Conservation (phyloP, 2,797 vertebrate genomes). For the Balearica regulorum region DNA sequence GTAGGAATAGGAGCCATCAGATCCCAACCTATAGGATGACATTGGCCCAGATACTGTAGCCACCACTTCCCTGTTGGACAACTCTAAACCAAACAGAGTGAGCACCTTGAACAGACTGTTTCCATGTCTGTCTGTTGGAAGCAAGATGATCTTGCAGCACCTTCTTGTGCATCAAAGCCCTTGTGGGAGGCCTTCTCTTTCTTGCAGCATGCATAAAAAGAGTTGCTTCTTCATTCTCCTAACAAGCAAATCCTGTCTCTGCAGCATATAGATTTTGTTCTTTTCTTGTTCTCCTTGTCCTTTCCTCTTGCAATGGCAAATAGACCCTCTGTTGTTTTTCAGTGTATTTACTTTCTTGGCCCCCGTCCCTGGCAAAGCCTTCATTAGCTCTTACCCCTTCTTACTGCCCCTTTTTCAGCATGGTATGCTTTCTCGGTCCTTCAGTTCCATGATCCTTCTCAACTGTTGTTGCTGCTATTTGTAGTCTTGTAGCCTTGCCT, state of each 20-base stretch:
- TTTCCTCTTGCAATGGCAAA: background rate
- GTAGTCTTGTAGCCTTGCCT: background rate
- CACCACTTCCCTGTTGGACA: background rate
- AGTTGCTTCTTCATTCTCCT: background rate
- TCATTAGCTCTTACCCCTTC: background rate
- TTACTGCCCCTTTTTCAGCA: background rate
- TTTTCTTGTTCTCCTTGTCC: background rate
- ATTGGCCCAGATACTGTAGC: background rate
- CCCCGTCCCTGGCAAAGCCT: background rate
- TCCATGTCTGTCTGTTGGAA: background rate
- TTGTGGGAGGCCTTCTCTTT: background rate
- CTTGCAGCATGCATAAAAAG: background rate
- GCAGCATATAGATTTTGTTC: background rate
- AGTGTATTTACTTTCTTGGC: background rate
- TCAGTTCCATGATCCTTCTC: background rate
- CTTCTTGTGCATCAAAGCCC: background rate
- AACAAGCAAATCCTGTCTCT: background rate
- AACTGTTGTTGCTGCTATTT: background rate
- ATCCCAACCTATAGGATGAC: background rate
- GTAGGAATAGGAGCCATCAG: background rate
- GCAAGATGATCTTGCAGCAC: background rate
- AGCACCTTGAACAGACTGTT: background rate
- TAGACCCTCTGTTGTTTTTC: background rate
- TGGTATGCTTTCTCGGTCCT: background rate
- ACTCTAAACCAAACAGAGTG: background rate